Evolutionary conservation across 2,888 invertebrate species (phyloP).

Genomic region (Thecocarcelia acutangulata): DNA sequence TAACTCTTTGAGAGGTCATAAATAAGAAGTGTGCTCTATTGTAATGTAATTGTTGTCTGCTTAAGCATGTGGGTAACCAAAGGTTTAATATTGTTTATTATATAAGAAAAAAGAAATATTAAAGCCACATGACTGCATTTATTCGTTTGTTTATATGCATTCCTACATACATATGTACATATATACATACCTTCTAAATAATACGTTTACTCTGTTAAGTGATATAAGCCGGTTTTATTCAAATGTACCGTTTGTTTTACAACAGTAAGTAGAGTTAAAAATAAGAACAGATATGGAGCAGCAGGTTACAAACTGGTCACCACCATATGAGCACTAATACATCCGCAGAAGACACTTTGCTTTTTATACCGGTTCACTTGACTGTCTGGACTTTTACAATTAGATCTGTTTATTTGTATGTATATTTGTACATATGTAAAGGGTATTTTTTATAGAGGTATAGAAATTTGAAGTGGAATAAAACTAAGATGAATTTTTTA

Average conservation of each 20-base stretch:
- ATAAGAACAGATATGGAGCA: conserved; percentile 67
- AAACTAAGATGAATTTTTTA: too few species aligned
- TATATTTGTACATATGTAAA: background rate
- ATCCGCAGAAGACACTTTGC: conserved; percentile 2
- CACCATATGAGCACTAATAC: conserved; percentile 40
- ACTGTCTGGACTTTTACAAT: background rate
- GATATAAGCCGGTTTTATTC: conserved; percentile 70
- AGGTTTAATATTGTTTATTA: conserved; percentile 43
- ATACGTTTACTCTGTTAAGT: conserved; percentile 23
- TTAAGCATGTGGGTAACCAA: background rate
- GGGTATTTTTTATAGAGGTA: conserved; percentile 2
- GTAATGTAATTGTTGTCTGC: background rate
- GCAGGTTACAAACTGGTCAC: conserved; percentile 68
- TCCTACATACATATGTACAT: background rate
- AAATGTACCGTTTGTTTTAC: conserved; percentile 72
- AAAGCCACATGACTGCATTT: background rate
- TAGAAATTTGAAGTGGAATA: too few species aligned
- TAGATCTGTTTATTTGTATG: background rate
- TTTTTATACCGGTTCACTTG: conserved; percentile 2
- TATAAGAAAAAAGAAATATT: conserved; percentile 20
- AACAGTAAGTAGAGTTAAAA: conserved; percentile 33
- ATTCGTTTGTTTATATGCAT: conserved; percentile 16
- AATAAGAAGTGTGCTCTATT: background rate
- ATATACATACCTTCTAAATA: conserved; percentile 27
- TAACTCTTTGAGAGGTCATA: too few species aligned